Conservation (phyloP, 2,797 vertebrate species). For the Xenentodon cancila region DNA sequence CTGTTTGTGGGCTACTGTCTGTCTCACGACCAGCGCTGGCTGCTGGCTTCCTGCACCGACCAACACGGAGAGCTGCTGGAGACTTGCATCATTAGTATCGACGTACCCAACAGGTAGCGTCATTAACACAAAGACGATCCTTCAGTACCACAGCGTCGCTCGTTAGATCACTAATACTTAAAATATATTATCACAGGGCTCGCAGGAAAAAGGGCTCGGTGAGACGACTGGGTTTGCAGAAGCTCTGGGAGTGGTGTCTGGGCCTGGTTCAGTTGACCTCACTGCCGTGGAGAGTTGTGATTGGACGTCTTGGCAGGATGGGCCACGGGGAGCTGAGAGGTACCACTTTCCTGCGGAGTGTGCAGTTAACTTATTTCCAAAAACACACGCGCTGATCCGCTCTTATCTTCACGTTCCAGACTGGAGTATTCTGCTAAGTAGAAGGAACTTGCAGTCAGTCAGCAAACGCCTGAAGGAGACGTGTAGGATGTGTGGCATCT, state of each 20-base stretch:
- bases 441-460: conserved; percentile 94
- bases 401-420: conserved; percentile 69
- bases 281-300: conserved; percentile 97
- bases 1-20: conserved; percentile 98
- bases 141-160: rapidly evolving
- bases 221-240: conserved; percentile 94
- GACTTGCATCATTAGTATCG: conserved; percentile 97
- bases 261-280: conserved; percentile 98
- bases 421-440: conserved; percentile 98
- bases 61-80: conserved; percentile 97
- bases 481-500: conserved; percentile 98
- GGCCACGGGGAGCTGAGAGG: conserved; percentile 98
- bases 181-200: conserved; percentile 79
- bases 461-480: conserved; percentile 97
- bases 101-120: conserved; percentile 91
- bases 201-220: conserved; percentile 98
- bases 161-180: background rate
- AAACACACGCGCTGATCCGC: background rate
- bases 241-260: conserved; percentile 98
- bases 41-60: conserved; percentile 97
- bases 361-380: background rate
- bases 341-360: conserved; percentile 47
- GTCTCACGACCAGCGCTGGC: conserved; percentile 97
- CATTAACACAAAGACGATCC: background rate
- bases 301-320: conserved; percentile 98